Conservation (phyloP, 2,113 vertebrate genomes). For the Notothenia coriiceps region DNA sequence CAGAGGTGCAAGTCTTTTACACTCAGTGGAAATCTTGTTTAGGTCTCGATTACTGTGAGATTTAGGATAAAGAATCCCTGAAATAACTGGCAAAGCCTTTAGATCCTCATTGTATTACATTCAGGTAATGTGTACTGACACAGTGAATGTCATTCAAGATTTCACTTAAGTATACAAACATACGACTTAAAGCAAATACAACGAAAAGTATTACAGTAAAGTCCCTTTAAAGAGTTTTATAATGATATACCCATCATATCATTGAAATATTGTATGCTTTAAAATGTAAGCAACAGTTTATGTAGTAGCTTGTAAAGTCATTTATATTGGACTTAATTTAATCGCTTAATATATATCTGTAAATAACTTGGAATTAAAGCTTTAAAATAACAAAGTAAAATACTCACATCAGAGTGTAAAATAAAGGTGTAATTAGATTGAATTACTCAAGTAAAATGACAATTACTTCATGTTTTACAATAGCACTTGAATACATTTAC, state of each 20-base stretch:
- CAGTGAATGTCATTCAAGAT: no score
- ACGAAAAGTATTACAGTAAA: no score
- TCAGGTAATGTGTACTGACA: not conserved
- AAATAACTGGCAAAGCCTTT: constrained; percentile 40
- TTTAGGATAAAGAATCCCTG: constrained; percentile 54
- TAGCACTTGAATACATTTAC: not conserved
- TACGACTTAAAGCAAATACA: not conserved
- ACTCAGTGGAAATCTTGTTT: constrained; percentile 63
- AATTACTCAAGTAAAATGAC: no score
- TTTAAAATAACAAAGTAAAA: no score
- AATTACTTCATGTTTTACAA: no score
- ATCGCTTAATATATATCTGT: not conserved
- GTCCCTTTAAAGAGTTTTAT: not conserved
- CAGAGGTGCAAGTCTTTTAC: constrained; percentile 35
- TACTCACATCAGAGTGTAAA: no score
- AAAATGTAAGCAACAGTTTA: not conserved
- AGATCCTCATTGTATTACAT: not conserved
- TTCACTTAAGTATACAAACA: not conserved
- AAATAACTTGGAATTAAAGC: not conserved
- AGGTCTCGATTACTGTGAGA: constrained; percentile 49
- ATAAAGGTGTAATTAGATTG: no score
- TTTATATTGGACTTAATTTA: not conserved
- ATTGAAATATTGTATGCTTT: not conserved
- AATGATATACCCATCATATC: not conserved
- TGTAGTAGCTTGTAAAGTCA: not conserved